Evolutionary conservation across 2,797 vertebrate species (phyloP).

Genomic region (Clamator glandarius): DNA sequence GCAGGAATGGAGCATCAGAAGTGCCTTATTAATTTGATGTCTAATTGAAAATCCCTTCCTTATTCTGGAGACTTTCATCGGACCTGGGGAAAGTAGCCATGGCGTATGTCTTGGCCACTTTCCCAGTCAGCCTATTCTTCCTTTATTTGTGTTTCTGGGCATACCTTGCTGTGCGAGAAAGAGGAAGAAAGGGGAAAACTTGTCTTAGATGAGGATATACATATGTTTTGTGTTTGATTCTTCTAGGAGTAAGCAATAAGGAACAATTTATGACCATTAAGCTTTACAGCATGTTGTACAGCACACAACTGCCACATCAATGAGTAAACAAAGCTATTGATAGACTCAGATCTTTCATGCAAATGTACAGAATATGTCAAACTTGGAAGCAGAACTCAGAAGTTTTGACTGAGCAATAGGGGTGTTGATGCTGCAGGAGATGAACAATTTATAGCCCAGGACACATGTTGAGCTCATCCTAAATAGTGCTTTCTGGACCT

Average conservation of each 20-base stretch:
- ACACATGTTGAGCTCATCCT: neutral
- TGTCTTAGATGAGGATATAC: neutral
- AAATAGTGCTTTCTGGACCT: neutral
- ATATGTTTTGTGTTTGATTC: neutral
- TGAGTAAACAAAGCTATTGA: neutral
- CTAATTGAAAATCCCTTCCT: slow-evolving; percentile 54
- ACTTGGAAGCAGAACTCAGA: neutral
- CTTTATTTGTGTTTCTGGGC: neutral
- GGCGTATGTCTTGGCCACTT: neutral
- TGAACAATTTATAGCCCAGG: neutral
- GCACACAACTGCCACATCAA: neutral
- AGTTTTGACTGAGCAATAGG: neutral
- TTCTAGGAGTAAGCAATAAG: neutral
- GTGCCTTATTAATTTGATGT: slow-evolving; percentile 53
- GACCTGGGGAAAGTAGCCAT: neutral
- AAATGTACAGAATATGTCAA: neutral
- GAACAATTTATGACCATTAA: neutral
- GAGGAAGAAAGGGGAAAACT: neutral
- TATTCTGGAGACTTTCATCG: neutral
- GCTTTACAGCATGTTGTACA: neutral
- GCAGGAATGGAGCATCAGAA: slow-evolving; percentile 53
- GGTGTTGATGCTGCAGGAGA: neutral
- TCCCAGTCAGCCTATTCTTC: neutral
- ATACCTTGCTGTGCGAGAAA: neutral
- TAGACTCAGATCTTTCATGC: neutral